phyloP scores from a whole-genome alignment of 2,888 invertebrate species.

The Cabera pusaria region DNA sequence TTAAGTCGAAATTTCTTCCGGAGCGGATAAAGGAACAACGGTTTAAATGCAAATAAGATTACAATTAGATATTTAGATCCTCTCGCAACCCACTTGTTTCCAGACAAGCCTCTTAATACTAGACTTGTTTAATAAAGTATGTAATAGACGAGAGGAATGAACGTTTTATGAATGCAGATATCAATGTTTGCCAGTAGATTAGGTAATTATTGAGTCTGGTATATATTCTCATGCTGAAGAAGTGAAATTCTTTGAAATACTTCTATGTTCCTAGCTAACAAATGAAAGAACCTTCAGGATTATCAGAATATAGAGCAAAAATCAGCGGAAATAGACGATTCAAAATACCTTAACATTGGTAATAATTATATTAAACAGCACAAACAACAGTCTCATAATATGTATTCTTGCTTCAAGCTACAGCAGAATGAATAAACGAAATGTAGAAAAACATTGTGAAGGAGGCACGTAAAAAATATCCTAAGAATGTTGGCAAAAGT shows the following conservation, averaged over 20 bases:
- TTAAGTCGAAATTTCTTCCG: slow-evolving; percentile 41
- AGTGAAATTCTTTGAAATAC: too few species aligned
- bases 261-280: too few species aligned
- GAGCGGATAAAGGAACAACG: slow-evolving; percentile 46
- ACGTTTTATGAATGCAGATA: slow-evolving; percentile 22
- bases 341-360: too few species aligned
- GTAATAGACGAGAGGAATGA: slow-evolving; percentile 36
- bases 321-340: too few species aligned
- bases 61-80: slow-evolving; percentile 63
- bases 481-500: slow-evolving; percentile 25
- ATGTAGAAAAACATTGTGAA: neutral
- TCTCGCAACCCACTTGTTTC: slow-evolving; percentile 50
- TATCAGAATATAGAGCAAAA: too few species aligned
- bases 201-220: slow-evolving; percentile 4
- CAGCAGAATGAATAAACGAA: too few species aligned
- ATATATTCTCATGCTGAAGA: slow-evolving; percentile 1
- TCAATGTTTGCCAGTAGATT: slow-evolving; percentile 7
- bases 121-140: slow-evolving; percentile 47
- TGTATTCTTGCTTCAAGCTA: too few species aligned
- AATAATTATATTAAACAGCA: too few species aligned
- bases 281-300: too few species aligned
- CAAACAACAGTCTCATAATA: too few species aligned
- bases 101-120: slow-evolving; percentile 52
- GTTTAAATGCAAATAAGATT: slow-evolving; percentile 65
- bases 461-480: slow-evolving; percentile 21